These are phyloP conservation scores for Clarias gariepinus DNA, from an alignment of 2,113 vertebrate species.

Conservation along the genomic window DNA sequence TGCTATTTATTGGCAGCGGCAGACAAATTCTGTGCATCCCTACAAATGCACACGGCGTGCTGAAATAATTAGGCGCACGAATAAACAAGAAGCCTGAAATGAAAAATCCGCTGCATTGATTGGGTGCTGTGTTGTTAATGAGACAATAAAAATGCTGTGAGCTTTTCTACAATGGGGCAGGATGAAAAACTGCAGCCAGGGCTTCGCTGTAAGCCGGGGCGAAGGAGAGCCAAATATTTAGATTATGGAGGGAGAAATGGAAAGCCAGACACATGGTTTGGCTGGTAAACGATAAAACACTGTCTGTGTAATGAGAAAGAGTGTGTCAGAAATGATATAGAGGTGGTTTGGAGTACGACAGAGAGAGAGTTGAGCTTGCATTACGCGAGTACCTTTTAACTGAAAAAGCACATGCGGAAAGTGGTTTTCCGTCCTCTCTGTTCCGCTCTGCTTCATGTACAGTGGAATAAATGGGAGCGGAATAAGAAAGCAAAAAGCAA, in stretches of 20 bases:
- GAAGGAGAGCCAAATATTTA: constrained; percentile 29
- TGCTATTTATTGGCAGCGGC: constrained; percentile 49
- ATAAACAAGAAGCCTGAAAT: constrained; percentile 49
- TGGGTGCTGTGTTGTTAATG: constrained; percentile 63
- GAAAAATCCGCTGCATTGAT: constrained; percentile 62
- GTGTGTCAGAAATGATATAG: constrained; percentile 27
- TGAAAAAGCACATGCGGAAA: constrained; percentile 13
- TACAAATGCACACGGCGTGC: constrained; percentile 53
- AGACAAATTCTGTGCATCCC: constrained; percentile 51
- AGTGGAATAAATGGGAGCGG: neutral
- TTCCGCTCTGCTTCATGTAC: neutral
- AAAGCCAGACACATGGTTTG: constrained; percentile 7
- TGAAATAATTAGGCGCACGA: constrained; percentile 56
- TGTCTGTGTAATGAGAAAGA: constrained; percentile 4
- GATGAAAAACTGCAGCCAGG: constrained; percentile 47
- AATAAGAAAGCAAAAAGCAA: neutral
- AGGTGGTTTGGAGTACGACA: neutral
- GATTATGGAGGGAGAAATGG: constrained; percentile 1
- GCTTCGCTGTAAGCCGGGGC: neutral
- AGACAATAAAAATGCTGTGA: constrained; percentile 62
- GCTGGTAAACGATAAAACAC: neutral
- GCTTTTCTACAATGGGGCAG: constrained; percentile 57
- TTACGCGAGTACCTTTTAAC: neutral
- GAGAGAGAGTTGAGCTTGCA: constrained; percentile 8
- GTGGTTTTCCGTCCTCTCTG: neutral